Percentiles rank a stretch among this genome's conserved stretches.
Evolutionary conservation across 1,140 invertebrate genomes (phyloP).

Genomic region (Dendroctonus ponderosae): DNA sequence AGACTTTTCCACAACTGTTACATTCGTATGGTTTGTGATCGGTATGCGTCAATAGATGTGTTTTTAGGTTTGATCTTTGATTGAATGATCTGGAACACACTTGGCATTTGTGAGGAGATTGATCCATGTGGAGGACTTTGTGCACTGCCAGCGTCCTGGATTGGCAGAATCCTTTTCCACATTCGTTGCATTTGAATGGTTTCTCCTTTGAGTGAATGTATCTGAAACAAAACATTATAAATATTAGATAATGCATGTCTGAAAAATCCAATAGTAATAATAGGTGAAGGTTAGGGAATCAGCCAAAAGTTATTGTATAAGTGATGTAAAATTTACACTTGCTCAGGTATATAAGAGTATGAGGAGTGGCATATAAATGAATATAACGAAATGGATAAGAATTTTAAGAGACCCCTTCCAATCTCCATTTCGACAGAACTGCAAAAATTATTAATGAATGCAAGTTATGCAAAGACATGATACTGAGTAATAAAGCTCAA

Average conservation of each 20-base stretch:
- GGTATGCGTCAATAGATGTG: conserved; percentile 91
- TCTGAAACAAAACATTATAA: conserved; percentile 58
- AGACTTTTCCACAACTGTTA: conserved; percentile 84
- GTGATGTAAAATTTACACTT: too few relatives aligned
- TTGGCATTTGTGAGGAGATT: conserved; percentile 89
- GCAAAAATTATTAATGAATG: too few relatives aligned
- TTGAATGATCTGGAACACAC: conserved; percentile 87
- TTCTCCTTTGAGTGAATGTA: conserved; percentile 98
- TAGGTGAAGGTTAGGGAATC: too few relatives aligned
- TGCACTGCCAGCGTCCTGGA: conserved; percentile 90
- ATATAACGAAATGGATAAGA: too few relatives aligned
- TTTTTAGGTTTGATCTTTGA: conserved; percentile 89
- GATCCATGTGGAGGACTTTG: conserved; percentile 89
- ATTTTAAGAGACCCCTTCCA: too few relatives aligned
- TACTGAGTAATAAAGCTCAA: too few relatives aligned
- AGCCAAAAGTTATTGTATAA: too few relatives aligned
- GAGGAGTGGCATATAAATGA: too few relatives aligned
- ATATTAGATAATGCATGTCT: neutral
- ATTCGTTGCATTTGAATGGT: conserved; percentile 93
- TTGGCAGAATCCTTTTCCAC: conserved; percentile 96
- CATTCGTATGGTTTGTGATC: conserved; percentile 95
- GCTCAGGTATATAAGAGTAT: too few relatives aligned
- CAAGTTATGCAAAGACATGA: too few relatives aligned
- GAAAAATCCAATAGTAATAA: too few relatives aligned
- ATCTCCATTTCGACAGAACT: too few relatives aligned